Percentiles rank a stretch among this genome's conserved stretches.
Conservation (phyloP, 2,888 invertebrate species). For the Alentia gelatinosa region DNA sequence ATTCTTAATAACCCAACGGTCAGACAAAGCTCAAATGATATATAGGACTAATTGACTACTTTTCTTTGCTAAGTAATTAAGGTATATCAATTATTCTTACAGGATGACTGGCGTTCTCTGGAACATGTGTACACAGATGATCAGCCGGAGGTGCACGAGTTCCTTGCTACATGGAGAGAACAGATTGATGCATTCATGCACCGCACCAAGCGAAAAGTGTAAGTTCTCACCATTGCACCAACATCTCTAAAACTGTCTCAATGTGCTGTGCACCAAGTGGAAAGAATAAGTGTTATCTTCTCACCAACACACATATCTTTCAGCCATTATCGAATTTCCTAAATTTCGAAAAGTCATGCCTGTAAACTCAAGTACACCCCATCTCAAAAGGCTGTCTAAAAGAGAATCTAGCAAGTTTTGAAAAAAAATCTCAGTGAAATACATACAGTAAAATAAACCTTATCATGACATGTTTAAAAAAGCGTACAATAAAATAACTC, state of each 20-base stretch:
- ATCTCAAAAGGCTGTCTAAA: too few relatives aligned
- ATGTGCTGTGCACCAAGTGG: neutral
- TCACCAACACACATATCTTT: neutral
- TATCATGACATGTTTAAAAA: too few relatives aligned
- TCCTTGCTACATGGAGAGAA: constrained; percentile 85
- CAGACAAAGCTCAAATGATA: too few relatives aligned
- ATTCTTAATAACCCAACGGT: too few relatives aligned
- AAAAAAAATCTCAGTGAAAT: too few relatives aligned
- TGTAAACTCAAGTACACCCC: too few relatives aligned
- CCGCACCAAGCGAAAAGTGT: constrained; percentile 56
- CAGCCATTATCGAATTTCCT: neutral
- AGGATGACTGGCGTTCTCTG: constrained; percentile 57
- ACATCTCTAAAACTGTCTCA: neutral
- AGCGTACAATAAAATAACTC: too few relatives aligned
- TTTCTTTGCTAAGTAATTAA: neutral
- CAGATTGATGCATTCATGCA: constrained; percentile 80
- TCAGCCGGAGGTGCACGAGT: constrained; percentile 82
- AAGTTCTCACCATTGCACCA: neutral
- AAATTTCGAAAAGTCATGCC: too few relatives aligned
- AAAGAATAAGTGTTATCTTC: neutral
- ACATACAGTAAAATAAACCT: too few relatives aligned
- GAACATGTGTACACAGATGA: constrained; percentile 67
- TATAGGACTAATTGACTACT: too few relatives aligned
- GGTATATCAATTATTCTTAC: neutral
- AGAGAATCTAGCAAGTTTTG: too few relatives aligned